Percentiles rank a stretch among this genome's conserved stretches.
Evolutionary conservation across 2,797 vertebrate species (phyloP).

Genomic region (Helostoma temminkii): DNA sequence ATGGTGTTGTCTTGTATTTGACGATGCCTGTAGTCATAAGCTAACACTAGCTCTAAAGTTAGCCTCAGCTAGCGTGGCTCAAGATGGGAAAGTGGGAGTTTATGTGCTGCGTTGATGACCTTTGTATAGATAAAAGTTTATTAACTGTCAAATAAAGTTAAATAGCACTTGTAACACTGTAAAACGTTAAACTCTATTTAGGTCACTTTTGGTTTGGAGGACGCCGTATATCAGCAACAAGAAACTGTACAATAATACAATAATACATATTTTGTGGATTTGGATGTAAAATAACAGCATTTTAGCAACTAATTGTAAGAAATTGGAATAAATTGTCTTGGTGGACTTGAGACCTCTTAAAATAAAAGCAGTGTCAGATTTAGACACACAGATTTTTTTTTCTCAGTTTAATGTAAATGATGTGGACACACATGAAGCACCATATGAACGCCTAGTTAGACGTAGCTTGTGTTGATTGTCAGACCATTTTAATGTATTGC

Average conservation of each 20-base stretch:
- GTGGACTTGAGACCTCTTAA: too few species aligned
- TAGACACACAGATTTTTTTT: too few species aligned
- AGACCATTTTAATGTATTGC: background rate
- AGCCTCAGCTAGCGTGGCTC: background rate
- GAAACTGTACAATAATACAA: too few species aligned
- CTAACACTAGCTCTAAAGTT: background rate
- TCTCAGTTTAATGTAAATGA: background rate
- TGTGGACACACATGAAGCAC: background rate
- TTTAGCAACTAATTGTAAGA: too few species aligned
- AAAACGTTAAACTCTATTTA: background rate
- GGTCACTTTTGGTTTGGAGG: background rate
- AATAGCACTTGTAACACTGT: background rate
- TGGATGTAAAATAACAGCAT: background rate
- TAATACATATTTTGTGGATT: too few species aligned
- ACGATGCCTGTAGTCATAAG: background rate
- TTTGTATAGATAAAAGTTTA: background rate
- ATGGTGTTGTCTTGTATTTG: background rate
- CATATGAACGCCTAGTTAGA: background rate
- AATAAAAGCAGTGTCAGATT: background rate
- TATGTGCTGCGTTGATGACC: too few species aligned
- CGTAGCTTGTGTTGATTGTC: background rate
- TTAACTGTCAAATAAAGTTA: background rate
- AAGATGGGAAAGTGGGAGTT: background rate
- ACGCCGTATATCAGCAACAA: background rate
- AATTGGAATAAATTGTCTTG: too few species aligned